Conservation (phyloP, 2,113 vertebrate genomes). For the Thermophis baileyi region DNA sequence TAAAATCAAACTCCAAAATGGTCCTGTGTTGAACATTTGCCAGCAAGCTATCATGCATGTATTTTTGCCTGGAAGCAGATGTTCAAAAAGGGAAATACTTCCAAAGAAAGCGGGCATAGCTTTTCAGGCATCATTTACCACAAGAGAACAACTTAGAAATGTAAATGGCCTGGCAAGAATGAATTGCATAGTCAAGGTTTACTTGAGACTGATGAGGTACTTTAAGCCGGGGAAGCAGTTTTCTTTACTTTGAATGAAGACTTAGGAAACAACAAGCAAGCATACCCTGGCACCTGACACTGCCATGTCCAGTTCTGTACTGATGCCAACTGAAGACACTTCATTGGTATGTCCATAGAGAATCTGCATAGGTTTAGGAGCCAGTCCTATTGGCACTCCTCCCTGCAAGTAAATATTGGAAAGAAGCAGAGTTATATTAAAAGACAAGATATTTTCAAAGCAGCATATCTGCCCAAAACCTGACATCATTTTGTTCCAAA, state of each 20-base stretch:
- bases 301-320: conserved; percentile 94
- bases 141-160: neutral
- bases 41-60: neutral
- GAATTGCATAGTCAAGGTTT: neutral
- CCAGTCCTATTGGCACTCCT: conserved; percentile 81
- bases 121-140: neutral
- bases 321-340: conserved; percentile 87
- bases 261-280: neutral
- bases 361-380: conserved; percentile 89
- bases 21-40: neutral
- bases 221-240: neutral
- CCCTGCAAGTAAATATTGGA: conserved; percentile 71
- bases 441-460: neutral
- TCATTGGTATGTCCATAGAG: conserved; percentile 92
- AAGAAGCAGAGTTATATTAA: neutral
- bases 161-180: neutral
- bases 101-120: neutral
- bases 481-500: neutral
- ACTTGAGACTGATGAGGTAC: neutral
- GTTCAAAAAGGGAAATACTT: neutral
- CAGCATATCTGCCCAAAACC: neutral
- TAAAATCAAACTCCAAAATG: neutral
- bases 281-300: conserved; percentile 90
- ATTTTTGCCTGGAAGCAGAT: neutral
- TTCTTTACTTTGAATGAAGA: neutral